Percentiles rank a stretch among this genome's conserved stretches.
Conservation (phyloP, 2,797 vertebrate species). For the Coranthus polyacanthus region DNA sequence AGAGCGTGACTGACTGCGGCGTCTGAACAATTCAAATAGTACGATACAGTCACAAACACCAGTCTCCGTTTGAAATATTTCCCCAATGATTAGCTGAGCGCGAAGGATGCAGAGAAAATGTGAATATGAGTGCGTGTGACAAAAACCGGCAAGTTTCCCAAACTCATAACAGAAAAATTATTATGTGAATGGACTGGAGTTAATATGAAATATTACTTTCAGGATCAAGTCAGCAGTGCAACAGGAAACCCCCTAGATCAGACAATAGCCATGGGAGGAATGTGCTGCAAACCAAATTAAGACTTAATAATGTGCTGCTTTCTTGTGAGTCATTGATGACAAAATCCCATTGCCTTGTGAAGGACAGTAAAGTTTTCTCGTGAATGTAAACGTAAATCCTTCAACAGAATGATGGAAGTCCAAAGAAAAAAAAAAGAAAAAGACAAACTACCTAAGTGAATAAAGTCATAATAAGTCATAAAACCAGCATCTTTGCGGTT, state of each 20-base stretch:
- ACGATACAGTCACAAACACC: background rate
- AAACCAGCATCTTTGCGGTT: too few relatives aligned
- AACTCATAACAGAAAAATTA: background rate
- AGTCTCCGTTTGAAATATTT: constrained; percentile 1
- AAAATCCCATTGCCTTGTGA: background rate
- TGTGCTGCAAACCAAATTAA: constrained; percentile 9
- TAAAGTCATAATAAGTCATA: too few relatives aligned
- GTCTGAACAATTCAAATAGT: constrained; percentile 6
- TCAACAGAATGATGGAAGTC: background rate
- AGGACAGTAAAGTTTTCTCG: background rate
- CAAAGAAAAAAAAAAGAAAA: too few relatives aligned
- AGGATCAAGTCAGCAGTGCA: constrained; percentile 9
- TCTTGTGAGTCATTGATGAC: background rate
- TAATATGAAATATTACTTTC: constrained; percentile 12
- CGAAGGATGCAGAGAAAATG: background rate
- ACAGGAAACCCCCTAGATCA: constrained; percentile 16
- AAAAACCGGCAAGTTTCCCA: background rate
- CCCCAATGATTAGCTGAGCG: background rate
- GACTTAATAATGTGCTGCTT: background rate
- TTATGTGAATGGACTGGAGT: background rate
- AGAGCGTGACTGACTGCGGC: background rate
- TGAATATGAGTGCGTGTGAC: background rate
- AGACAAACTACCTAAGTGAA: too few relatives aligned
- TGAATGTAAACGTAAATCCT: background rate
- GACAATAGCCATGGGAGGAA: background rate